Evolutionary conservation across 2,113 vertebrate species (phyloP).

Genomic region (Falco punctatus): DNA sequence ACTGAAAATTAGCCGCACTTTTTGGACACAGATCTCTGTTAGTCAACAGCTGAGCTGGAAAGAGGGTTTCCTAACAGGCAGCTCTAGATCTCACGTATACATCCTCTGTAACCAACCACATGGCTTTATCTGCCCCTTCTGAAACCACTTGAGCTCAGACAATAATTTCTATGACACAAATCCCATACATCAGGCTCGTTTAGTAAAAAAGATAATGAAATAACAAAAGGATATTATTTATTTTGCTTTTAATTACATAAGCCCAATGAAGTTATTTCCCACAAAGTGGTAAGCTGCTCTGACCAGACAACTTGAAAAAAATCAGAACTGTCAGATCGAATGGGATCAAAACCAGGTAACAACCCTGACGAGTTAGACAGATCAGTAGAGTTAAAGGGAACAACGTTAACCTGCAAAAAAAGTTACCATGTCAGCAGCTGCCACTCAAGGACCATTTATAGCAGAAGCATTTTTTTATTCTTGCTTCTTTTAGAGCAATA

Average conservation of each 20-base stretch:
- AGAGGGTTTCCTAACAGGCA: neutral
- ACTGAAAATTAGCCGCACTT: neutral
- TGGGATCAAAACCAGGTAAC: neutral
- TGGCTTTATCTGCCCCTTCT: neutral
- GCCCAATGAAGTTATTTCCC: neutral
- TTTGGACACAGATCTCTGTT: neutral
- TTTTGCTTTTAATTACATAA: neutral
- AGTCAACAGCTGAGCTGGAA: neutral
- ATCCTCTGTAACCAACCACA: neutral
- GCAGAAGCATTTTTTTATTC: neutral
- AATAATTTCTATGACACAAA: neutral
- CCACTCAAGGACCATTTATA: neutral
- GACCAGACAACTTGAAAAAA: neutral
- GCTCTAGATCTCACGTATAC: accelerated
- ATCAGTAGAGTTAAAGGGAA: neutral
- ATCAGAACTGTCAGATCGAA: neutral
- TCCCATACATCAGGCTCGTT: neutral
- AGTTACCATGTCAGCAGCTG: neutral
- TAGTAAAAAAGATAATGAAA: neutral
- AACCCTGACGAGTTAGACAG: neutral
- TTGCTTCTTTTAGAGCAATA: conserved; percentile 14
- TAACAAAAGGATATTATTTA: neutral
- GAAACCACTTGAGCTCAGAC: neutral
- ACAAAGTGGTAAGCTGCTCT: neutral
- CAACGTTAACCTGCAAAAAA: neutral